A percentile compares a stretch with the other conserved stretches of the same genome.
Evolutionary conservation across 2,113 vertebrate species (phyloP).

Genomic region (Bettongia penicillata): DNA sequence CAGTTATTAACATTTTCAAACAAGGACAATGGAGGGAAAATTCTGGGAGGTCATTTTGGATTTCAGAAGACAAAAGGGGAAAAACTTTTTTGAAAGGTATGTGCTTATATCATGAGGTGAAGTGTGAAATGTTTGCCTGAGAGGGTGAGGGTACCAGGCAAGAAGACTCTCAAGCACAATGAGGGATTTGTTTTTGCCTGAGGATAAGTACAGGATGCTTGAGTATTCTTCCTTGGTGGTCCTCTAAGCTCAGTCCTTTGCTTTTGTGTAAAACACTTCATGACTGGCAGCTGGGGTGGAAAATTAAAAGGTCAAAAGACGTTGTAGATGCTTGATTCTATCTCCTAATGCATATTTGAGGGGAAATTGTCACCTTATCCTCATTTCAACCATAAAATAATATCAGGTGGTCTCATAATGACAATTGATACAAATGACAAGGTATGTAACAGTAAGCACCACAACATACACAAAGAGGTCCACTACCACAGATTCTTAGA

Average conservation of each 20-base stretch:
- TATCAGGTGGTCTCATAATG: not conserved
- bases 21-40: slow-evolving; percentile 82
- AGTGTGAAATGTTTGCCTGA: not conserved
- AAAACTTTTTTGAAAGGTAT: slow-evolving; percentile 40
- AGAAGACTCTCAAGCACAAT: not conserved
- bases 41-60: slow-evolving; percentile 82
- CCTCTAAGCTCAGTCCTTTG: not conserved
- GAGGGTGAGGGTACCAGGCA: not conserved
- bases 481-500: no score
- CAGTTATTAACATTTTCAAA: slow-evolving; percentile 84
- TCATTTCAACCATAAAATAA: not conserved
- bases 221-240: not conserved
- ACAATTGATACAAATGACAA: not conserved
- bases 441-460: no score
- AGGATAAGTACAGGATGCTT: not conserved
- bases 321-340: not conserved
- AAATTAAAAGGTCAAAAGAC: not conserved
- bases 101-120: slow-evolving; percentile 20
- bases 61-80: slow-evolving; percentile 73
- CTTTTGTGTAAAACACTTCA: not conserved
- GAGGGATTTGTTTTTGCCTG: not conserved
- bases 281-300: not conserved
- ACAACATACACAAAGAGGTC: no score
- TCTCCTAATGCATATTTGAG: not conserved
- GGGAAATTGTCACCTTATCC: not conserved